Evolutionary conservation across 1,140 invertebrate genomes (phyloP).

Genomic region (Dendrolimus kikuchii): DNA sequence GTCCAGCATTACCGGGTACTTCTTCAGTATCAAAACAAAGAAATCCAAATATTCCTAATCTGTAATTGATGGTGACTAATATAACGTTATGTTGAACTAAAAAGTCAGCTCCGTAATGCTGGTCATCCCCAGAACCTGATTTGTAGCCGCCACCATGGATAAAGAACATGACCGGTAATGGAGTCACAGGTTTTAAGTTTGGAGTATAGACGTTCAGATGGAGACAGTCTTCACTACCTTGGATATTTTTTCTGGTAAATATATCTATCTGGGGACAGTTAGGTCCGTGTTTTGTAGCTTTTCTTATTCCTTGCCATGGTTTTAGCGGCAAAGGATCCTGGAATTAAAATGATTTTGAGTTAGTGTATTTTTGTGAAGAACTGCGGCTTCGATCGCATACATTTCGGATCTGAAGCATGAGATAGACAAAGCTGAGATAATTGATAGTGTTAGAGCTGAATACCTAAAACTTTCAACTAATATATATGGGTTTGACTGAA

Average conservation of each 20-base stretch:
- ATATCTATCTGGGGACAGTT: slow-evolving; percentile 39
- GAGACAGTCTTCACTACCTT: slow-evolving; percentile 57
- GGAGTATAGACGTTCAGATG: slow-evolving; percentile 60
- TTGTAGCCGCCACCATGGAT: slow-evolving; percentile 68
- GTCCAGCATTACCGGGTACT: slow-evolving; percentile 48
- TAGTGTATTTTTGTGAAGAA: too few species aligned
- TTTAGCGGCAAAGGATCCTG: slow-evolving; percentile 58
- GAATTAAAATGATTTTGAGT: slow-evolving; percentile 9
- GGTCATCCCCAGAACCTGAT: slow-evolving; percentile 33
- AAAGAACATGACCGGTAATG: slow-evolving; percentile 62
- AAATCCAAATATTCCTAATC: slow-evolving; percentile 75
- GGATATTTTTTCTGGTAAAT: slow-evolving; percentile 14
- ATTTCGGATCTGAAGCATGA: too few species aligned
- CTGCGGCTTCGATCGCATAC: too few species aligned
- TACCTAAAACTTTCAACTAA: too few species aligned
- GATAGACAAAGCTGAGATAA: too few species aligned
- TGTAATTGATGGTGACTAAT: slow-evolving; percentile 80
- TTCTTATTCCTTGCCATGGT: slow-evolving; percentile 31
- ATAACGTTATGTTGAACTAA: slow-evolving; percentile 76
- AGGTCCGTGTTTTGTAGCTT: slow-evolving; percentile 26
- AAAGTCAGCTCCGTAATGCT: slow-evolving; percentile 74
- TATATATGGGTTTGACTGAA: too few species aligned
- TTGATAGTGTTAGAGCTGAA: too few species aligned
- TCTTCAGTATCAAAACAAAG: slow-evolving; percentile 63
- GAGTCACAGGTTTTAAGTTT: slow-evolving; percentile 22